Conservation (phyloP, 2,888 invertebrate genomes). For the Polymixis lichenea region DNA sequence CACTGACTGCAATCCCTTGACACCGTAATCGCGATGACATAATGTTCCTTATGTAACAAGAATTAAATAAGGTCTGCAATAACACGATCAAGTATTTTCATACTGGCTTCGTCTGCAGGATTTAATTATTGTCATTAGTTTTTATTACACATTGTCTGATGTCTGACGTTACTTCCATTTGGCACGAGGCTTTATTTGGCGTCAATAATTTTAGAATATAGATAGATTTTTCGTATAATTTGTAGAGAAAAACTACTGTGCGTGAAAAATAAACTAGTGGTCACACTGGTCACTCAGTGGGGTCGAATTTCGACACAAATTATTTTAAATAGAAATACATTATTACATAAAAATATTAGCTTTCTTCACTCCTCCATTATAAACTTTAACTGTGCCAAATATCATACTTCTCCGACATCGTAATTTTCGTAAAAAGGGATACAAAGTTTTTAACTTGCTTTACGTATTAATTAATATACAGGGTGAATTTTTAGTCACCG, state of each 20-base stretch:
- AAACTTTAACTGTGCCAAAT: no score
- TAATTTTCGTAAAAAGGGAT: no score
- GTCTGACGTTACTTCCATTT: conserved; percentile 6
- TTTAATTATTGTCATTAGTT: conserved; percentile 19
- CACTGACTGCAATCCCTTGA: conserved; percentile 50
- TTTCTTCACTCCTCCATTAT: no score
- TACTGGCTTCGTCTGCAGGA: not conserved
- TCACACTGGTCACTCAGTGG: no score
- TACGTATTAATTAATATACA: no score
- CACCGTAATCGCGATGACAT: conserved; percentile 53
- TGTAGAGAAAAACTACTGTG: not conserved
- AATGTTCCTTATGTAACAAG: conserved; percentile 48
- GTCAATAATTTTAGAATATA: not conserved
- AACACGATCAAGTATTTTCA: conserved; percentile 40
- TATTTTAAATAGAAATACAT: no score
- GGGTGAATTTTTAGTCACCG: no score
- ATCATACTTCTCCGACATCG: no score
- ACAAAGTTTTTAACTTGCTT: no score
- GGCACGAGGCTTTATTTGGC: not conserved
- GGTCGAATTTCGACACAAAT: no score
- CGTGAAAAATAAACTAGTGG: no score
- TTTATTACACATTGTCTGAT: conserved; percentile 22
- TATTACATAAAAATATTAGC: no score
- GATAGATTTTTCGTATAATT: not conserved
- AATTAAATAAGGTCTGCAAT: conserved; percentile 41